phyloP scores from a whole-genome alignment of 2,888 invertebrate species.

The Zygogramma bicolorata region DNA sequence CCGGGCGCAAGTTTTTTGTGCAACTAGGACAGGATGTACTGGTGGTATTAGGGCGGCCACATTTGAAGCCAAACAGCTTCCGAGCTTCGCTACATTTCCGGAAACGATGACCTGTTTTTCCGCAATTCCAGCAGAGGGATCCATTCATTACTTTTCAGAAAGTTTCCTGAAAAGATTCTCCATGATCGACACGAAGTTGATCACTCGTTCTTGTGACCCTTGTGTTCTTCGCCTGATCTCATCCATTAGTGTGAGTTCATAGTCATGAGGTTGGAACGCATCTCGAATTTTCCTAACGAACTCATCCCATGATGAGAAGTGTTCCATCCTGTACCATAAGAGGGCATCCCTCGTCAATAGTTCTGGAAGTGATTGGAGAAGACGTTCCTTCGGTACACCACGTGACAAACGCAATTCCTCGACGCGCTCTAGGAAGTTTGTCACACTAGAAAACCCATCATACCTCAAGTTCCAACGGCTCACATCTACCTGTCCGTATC shows the following conservation, averaged over 20 bases:
- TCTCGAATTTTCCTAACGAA: background rate
- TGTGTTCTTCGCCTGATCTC: background rate
- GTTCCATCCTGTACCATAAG: background rate
- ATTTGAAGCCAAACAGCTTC: too few species aligned
- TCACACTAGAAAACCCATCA: background rate
- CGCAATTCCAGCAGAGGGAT: background rate
- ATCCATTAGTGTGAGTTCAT: background rate
- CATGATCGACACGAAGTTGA: background rate
- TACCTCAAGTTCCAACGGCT: background rate
- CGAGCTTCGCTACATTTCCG: too few species aligned
- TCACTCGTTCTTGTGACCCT: background rate
- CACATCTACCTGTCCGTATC: background rate
- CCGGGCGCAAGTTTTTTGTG: too few species aligned
- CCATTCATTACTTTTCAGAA: background rate
- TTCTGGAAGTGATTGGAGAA: background rate
- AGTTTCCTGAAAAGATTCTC: background rate
- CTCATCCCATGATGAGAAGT: background rate
- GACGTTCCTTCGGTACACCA: background rate
- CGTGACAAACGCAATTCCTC: background rate
- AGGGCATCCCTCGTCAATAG: background rate
- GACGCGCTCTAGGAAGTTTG: background rate
- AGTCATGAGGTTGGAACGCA: background rate
- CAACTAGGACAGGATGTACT: too few species aligned
- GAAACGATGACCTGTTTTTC: too few species aligned
- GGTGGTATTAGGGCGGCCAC: too few species aligned